Evolutionary conservation across 1,140 invertebrate species (phyloP), one percentile per base, ranked within the genome.

Genomic region (Kradibia gibbosae): DNA sequence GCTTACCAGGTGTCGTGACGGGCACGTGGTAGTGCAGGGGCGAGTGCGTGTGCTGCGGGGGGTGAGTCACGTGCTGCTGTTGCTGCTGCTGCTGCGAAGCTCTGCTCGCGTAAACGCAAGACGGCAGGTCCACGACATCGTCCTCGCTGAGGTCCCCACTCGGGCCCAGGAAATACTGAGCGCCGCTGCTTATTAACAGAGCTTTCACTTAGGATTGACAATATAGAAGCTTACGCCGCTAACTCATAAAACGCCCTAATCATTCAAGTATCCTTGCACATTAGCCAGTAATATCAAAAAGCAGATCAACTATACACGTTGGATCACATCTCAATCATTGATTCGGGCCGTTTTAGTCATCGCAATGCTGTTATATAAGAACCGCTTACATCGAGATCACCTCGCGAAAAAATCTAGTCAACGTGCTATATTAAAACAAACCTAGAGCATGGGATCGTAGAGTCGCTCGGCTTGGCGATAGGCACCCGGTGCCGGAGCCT

Each of bases 91-190:
- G 89, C 82, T 91, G 72, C 82, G 91, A 81, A 42, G 92, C 83
- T 89, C 93, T 86, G 84, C 92, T 91, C 0, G 94, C 94, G 84
- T 94, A 95, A 79, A 94, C 93, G 85, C 94, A 95, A 65, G 94
- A 94, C 3, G 94, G 94, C 80, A 95, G 89, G 78, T 95, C 94
- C 13, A 90, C 88, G 20, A 93, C 85, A 84, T 93, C 93, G 78
- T 93, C 92, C 82, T 93, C 92, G 67, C 90, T 93, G 22, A 93
- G 89, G 73, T 93, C 92, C 28, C 88, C 90, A 75, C 87, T 91
- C 7, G 89, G 90, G 15, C 91, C 92, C 57, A 91, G 87, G 72
- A 92, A 92, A 85, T 92, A 93, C 72, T 93, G 92, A 75, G 91
- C 88, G 83, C 93, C 93, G 83, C 48, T 73, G 42, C n/a, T n/a